Evolutionary conservation across 2,113 vertebrate species (phyloP), one percentile per base, ranked within the genome.

Genomic region (Otocyon megalotis): DNA sequence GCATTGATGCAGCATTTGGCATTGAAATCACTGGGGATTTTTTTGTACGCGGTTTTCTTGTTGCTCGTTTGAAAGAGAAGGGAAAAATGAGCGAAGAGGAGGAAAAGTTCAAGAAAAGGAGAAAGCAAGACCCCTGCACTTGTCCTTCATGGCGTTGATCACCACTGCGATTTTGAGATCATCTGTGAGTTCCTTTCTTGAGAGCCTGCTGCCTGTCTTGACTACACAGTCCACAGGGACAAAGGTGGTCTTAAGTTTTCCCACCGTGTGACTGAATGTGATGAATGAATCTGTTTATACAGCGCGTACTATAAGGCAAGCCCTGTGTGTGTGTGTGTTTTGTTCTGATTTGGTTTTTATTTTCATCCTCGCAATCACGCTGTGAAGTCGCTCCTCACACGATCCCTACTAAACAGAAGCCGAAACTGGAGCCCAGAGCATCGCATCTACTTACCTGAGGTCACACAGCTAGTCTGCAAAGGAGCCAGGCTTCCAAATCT

Each of bases 41-140:
- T 87, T 76, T 80, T 37, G 93, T 20, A 48, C 0, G 4, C 63
- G 37, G 2, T 71, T 95, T 94, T 90, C 65, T 88, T 58, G 82
- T 86, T 86, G 32, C 72, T 94, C 11, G 1, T 24, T 91, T 91
- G 82, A 50, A 69, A 87, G 43, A 90, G n/a, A 80, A 96, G 69
- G 32, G 67, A 87, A 90, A 69, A 54, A 43, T 11, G 48, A 77
- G 28, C 17, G 6, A n/a, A 37, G 65, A 30, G 81, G 77, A 97
- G 71, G 50, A 37, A 16, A 88, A 50, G 65, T 85, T 88, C 86
- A 80, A 72, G 35, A 53, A 63, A 58, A 65, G 58, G 17, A 65
- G n/a, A 85, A 72, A 69, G 48, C 82, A 26, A 53, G 71, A 89
- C 13, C 24, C 24, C 35, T n/a, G 0, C 56, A 3, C 2, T 19